Evolutionary conservation across 2,888 invertebrate genomes (phyloP), one percentile per base, ranked within the genome.

Genomic region (Isotomurus palustris): DNA sequence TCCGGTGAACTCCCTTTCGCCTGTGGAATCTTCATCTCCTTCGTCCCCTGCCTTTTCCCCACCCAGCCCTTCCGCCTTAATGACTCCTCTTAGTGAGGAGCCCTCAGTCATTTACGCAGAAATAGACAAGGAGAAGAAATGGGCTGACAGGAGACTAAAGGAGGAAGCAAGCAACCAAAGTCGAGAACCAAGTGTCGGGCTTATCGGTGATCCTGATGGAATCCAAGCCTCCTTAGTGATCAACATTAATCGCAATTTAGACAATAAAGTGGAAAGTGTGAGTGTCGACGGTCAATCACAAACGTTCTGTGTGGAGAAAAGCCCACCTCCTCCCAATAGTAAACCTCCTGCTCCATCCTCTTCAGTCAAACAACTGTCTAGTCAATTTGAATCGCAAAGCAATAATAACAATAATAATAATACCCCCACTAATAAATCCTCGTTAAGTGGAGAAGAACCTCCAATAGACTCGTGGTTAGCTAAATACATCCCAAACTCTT

Each of bases 121-220:
- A 29, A 51, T 70, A 21, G 64, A 69, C 53, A 69, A 62, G 32
- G 64, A 68, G 17, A 67, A 64, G 51, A 70, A 70, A 55, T 68
- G 68, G 68, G 67, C 67, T 25, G 64, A 53, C 8, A 21, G 70
- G 28, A 59, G 55, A 53, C 41, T 63, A 38, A 67, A 62, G 35
- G 41, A 28, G 17, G 29, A 25, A 28, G 25, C 19, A 8, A 40
- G 10, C 40, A 6, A 19, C 17, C 6, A 19, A 40, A 19, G 17
- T n/a, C 10, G 40, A n/a, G 6, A 19, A 40, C 10, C 6, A 17
- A n/a, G 17, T 10, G 19, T 17, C 6, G 6, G 6, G 10, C 10
- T 10, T 10, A 12, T 8, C 8, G 32, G 40, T n/a, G 6, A 6
- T n/a, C 4, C 19, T 10, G 25, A 47, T n/a, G 27, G 19, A 5